phyloP scores from a whole-genome alignment of 2,888 invertebrate genomes.

The Napeogenes inachia region DNA sequence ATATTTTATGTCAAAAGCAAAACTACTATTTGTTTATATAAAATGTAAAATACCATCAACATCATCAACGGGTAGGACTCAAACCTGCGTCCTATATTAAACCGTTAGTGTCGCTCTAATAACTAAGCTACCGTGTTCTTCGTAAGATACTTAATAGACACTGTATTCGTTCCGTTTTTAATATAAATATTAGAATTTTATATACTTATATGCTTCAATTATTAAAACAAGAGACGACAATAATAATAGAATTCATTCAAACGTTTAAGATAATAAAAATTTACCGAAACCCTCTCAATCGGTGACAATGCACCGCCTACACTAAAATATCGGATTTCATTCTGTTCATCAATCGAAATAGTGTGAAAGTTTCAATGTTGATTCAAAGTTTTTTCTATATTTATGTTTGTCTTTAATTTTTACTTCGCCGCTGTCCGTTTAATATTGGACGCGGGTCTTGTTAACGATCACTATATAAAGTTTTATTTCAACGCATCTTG shows the following conservation, averaged over 20 bases:
- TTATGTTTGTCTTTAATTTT: slow-evolving; percentile 76
- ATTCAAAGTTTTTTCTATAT: slow-evolving; percentile 68
- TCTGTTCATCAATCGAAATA: slow-evolving; percentile 59
- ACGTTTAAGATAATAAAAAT: slow-evolving; percentile 12
- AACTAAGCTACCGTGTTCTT: too few relatives aligned
- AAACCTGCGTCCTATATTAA: too few relatives aligned
- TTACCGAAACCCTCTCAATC: slow-evolving; percentile 8
- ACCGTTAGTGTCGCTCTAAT: too few relatives aligned
- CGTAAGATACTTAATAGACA: too few relatives aligned
- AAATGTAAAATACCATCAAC: too few relatives aligned
- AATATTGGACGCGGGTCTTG: slow-evolving; percentile 67
- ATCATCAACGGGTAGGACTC: too few relatives aligned
- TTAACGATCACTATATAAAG: slow-evolving; percentile 76
- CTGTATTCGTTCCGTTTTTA: too few relatives aligned
- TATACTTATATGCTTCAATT: neutral
- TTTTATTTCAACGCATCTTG: slow-evolving; percentile 70
- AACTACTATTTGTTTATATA: too few relatives aligned
- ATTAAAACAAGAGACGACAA: neutral
- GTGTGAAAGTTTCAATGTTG: slow-evolving; percentile 48
- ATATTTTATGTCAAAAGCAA: too few relatives aligned
- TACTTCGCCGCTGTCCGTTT: slow-evolving; percentile 70
- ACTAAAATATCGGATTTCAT: slow-evolving; percentile 70
- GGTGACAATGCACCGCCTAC: slow-evolving; percentile 56
- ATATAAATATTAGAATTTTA: too few relatives aligned
- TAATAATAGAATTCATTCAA: slow-evolving; percentile 12